phyloP scores from a whole-genome alignment of 2,888 invertebrate genomes.

The Achlya flavicornis region DNA sequence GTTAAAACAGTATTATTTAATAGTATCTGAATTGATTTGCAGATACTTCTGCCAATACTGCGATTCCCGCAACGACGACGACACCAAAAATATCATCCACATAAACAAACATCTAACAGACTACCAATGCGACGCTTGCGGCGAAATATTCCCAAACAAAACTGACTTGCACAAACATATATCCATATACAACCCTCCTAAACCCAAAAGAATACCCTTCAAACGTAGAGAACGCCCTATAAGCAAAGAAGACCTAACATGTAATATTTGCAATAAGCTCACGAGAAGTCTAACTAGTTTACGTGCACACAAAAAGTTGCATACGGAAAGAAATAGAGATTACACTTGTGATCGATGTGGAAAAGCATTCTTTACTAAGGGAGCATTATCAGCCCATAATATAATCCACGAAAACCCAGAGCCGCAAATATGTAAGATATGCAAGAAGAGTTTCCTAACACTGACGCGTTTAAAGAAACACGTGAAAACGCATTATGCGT shows the following conservation, averaged over 20 bases:
- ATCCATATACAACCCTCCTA: conserved; percentile 5
- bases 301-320: conserved; percentile 75
- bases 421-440: conserved; percentile 18
- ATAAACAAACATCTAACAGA: conserved; percentile 7
- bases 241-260: not conserved
- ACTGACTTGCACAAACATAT: not conserved
- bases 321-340: conserved; percentile 51
- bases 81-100: conserved; percentile 11
- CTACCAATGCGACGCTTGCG: conserved; percentile 16
- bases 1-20: not conserved
- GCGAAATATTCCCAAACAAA: conserved; percentile 16
- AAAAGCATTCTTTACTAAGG: conserved; percentile 21
- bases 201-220: not conserved
- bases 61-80: conserved; percentile 1
- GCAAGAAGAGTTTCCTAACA: conserved; percentile 10
- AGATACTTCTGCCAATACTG: conserved; percentile 14
- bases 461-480: conserved; percentile 19
- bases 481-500: conserved; percentile 22
- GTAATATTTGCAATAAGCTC: not conserved
- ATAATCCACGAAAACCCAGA: conserved; percentile 16
- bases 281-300: conserved; percentile 3
- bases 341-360: conserved; percentile 25
- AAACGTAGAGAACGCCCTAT: not conserved
- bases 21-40: not conserved
- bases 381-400: not conserved